Conservation (phyloP, 2,888 invertebrate species). For the Tachystola acroxantha region DNA sequence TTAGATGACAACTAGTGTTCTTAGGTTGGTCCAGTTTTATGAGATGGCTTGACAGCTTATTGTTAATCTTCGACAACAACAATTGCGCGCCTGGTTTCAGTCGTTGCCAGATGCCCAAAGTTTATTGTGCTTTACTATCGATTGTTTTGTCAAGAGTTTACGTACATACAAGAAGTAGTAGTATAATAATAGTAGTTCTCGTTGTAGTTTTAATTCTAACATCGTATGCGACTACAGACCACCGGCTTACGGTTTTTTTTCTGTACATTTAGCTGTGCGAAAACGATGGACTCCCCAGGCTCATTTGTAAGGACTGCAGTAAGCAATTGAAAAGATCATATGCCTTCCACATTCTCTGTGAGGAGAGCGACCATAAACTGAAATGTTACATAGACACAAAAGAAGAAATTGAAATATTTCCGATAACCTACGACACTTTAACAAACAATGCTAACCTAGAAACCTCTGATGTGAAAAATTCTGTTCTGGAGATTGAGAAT, state of each 20-base stretch:
- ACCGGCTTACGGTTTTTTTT: too few species aligned
- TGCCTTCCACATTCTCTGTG: slow-evolving; percentile 53
- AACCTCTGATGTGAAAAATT: neutral
- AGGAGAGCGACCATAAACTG: slow-evolving; percentile 50
- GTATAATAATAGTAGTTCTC: neutral
- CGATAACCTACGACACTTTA: neutral
- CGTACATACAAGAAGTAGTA: neutral
- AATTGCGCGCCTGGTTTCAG: too few species aligned
- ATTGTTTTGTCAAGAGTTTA: neutral
- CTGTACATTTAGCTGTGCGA: slow-evolving; percentile 39
- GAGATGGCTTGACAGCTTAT: too few species aligned
- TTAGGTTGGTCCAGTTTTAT: too few species aligned
- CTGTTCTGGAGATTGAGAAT: slow-evolving; percentile 3
- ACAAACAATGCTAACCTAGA: slow-evolving; percentile 8
- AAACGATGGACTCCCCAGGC: slow-evolving; percentile 54
- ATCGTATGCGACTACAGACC: too few species aligned
- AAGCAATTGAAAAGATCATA: slow-evolving; percentile 53
- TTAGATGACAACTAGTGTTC: too few species aligned
- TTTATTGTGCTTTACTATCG: too few species aligned
- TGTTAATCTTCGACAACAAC: too few species aligned
- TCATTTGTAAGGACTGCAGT: slow-evolving; percentile 61
- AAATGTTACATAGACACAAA: slow-evolving; percentile 24
- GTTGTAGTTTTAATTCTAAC: too few species aligned
- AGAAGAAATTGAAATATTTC: neutral
- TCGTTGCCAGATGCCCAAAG: too few species aligned